Base-by-base conservation (phyloP, 1,140 invertebrate species). In the Dendroctonus ponderosae region DNA sequence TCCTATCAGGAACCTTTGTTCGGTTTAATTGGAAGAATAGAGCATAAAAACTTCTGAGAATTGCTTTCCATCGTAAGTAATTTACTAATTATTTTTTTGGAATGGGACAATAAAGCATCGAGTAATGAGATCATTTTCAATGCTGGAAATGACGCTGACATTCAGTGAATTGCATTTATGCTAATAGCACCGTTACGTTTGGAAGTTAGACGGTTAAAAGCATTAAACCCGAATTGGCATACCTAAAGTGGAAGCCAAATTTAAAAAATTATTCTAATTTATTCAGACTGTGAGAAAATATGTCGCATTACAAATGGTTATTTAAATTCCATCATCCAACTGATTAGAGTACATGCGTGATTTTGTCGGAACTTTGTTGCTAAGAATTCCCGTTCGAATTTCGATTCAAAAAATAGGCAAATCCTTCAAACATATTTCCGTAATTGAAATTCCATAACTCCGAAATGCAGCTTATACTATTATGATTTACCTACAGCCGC, bases 401-500 rank as follows among this genome's bases (percentile, higher is more conserved):
- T 14, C 7, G n/a, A 44, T 44, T 44, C 7, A 44, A n/a, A 44
- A 44, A 44, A 7, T 44, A 44, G 7, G 7, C 7, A 7, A 44
- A 44, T 7, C n/a, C n/a, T n/a, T 44, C 43, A n/a, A 44, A 7
- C 43, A 44, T 7, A 44, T 44, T 44, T 44, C n/a, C n/a, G 7
- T 7, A 63, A 64, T 0, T 15, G n/a, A 57, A 57, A 64, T 49
- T 64, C 42, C 38, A 56, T 53, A 64, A 53, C 9, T 61, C 39
- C 7, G 40, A 61, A 67, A 67, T 53, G 49, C 41, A 39, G 49
- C 57, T 67, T 67, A 67, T 61, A 54, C 50, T 59, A 46, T 67
- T 67, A 67, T 61, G 57, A 61, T 67, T 66, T 67, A 59, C 57
- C 56, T 60, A 51, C 56, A 53, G 57, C 57, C 42, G 41, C 57